Evolutionary conservation across 2,888 invertebrate genomes (phyloP).

Genomic region (Sipha maydis): DNA sequence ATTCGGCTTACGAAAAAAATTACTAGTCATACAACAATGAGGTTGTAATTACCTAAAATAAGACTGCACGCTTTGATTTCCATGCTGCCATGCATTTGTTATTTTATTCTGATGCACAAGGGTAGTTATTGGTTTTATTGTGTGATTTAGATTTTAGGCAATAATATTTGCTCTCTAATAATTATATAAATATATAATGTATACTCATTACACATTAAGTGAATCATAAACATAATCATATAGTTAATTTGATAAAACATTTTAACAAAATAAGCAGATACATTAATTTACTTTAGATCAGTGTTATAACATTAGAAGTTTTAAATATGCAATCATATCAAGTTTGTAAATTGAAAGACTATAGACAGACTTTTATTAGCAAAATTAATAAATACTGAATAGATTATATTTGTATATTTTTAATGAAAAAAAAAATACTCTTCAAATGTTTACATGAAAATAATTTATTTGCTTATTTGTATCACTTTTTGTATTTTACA

Average conservation of each 20-base stretch:
- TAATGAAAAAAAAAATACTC: background rate
- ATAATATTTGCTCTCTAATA: conserved; percentile 5
- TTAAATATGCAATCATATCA: conserved; percentile 57
- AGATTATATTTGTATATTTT: conserved; percentile 34
- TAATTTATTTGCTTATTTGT: background rate
- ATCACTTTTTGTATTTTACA: background rate
- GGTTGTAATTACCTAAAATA: conserved; percentile 54
- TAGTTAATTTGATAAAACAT: background rate
- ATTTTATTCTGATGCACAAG: conserved; percentile 41
- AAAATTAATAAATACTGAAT: conserved; percentile 35
- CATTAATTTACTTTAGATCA: background rate
- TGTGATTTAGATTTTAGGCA: conserved; percentile 45
- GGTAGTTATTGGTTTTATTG: conserved; percentile 49
- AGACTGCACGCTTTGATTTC: conserved; percentile 58
- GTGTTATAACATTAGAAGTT: background rate
- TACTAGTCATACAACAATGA: conserved; percentile 51
- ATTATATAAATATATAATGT: background rate
- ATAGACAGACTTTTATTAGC: conserved; percentile 42
- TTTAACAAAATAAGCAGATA: background rate
- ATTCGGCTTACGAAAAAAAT: conserved; percentile 49
- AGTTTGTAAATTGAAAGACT: conserved; percentile 56
- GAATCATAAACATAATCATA: conserved; percentile 9
- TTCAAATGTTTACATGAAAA: background rate
- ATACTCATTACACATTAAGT: conserved; percentile 15
- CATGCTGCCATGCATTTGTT: conserved; percentile 51